phyloP scores from a whole-genome alignment of 2,113 vertebrate genomes.

The Dunckerocampus dactyliophorus region DNA sequence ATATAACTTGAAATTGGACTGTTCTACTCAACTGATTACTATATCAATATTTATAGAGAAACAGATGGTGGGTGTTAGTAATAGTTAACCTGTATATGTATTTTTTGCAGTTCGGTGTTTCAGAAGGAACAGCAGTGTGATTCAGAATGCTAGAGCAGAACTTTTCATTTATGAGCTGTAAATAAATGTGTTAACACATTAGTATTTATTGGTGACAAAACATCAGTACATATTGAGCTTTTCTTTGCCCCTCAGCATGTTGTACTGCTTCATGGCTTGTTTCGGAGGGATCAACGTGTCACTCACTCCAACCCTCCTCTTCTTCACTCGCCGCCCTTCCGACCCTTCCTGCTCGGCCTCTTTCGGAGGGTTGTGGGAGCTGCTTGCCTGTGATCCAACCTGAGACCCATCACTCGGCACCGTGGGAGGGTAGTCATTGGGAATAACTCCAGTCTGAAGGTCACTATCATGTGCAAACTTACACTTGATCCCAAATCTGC shows the following conservation, averaged over 20 bases:
- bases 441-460: constrained; percentile 55
- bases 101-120: constrained; percentile 6
- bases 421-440: constrained; percentile 9
- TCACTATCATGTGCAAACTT: constrained; percentile 80
- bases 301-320: constrained; percentile 72
- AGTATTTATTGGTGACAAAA: neutral
- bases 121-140: neutral
- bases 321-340: constrained; percentile 53
- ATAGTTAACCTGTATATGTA: constrained; percentile 11
- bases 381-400: neutral
- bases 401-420: constrained; percentile 8
- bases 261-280: constrained; percentile 70
- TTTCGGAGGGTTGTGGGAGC: neutral
- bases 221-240: constrained; percentile 46
- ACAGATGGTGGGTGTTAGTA: constrained; percentile 1
- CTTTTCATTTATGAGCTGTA: constrained; percentile 49
- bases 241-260: constrained; percentile 51
- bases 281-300: constrained; percentile 76
- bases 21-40: neutral
- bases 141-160: constrained; percentile 37
- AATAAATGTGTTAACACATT: constrained; percentile 65
- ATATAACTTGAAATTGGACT: neutral
- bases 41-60: neutral
- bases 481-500: constrained; percentile 77
- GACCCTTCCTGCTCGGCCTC: constrained; percentile 30